These are phyloP conservation scores for Campoletis raptor DNA, from an alignment of 2,888 invertebrate genomes.

Conservation along the genomic window DNA sequence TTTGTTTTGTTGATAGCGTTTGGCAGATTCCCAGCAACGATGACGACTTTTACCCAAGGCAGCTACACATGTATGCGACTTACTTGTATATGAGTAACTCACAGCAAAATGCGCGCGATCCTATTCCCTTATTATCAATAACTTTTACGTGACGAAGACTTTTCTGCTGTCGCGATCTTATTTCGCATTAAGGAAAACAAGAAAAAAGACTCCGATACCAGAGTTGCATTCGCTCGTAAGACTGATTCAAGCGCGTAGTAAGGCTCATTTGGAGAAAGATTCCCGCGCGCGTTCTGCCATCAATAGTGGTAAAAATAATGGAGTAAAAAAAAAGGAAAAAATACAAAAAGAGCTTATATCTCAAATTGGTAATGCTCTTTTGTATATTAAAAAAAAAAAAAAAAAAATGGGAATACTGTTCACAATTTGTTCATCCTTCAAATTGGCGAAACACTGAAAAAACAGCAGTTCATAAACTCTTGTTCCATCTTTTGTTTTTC, in stretches of 20 bases:
- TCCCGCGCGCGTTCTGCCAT: slow-evolving; percentile 47
- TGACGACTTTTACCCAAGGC: slow-evolving; percentile 93
- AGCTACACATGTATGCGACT: slow-evolving; percentile 94
- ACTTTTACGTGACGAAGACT: slow-evolving; percentile 49
- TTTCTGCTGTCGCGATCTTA: slow-evolving; percentile 39
- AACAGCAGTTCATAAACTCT: slow-evolving; percentile 74
- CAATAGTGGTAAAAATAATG: not conserved
- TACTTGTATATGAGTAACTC: slow-evolving; percentile 81
- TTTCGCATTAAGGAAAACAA: not conserved
- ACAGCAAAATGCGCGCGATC: slow-evolving; percentile 75
- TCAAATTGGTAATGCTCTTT: not conserved
- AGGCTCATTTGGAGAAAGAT: slow-evolving; percentile 15
- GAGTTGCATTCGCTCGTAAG: slow-evolving; percentile 46
- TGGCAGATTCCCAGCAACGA: slow-evolving; percentile 93
- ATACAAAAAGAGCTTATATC: not conserved
- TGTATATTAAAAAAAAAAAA: not conserved
- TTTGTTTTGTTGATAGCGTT: slow-evolving; percentile 88
- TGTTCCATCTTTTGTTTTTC: slow-evolving; percentile 67
- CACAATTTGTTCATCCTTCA: slow-evolving; percentile 41
- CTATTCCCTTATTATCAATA: slow-evolving; percentile 13
- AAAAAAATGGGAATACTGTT: slow-evolving; percentile 50
- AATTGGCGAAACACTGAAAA: slow-evolving; percentile 48
- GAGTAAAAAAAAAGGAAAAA: not conserved
- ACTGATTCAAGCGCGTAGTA: slow-evolving; percentile 49
- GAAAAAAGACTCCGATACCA: slow-evolving; percentile 19